phyloP scores from a whole-genome alignment of 1,140 invertebrate species.

The Cotesia vestalis region DNA sequence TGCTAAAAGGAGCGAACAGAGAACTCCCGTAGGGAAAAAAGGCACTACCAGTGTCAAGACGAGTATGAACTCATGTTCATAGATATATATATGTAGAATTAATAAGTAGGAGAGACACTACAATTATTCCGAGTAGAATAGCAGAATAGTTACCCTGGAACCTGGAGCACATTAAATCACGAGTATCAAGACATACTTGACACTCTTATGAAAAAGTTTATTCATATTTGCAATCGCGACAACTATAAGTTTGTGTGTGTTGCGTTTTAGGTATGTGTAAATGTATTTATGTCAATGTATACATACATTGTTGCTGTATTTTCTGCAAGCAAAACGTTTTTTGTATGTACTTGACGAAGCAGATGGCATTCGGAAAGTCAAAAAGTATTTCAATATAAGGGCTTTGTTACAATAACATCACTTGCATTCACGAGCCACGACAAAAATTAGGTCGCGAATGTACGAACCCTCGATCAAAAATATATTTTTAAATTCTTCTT shows the following conservation, averaged over 20 bases:
- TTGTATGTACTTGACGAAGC: constrained; percentile 34
- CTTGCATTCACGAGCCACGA: constrained; percentile 27
- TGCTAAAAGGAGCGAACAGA: constrained; percentile 33
- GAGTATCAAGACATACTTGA: constrained; percentile 27
- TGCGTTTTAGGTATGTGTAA: not conserved
- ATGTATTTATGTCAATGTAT: not conserved
- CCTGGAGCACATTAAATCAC: constrained; percentile 56
- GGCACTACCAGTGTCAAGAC: not conserved
- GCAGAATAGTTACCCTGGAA: constrained; percentile 34
- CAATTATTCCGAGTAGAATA: not conserved
- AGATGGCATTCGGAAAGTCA: constrained; percentile 56
- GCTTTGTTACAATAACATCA: constrained; percentile 53
- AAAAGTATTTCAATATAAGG: constrained; percentile 56
- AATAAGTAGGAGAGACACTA: not conserved
- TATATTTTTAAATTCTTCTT: constrained; percentile 1
- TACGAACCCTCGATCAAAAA: constrained; percentile 1
- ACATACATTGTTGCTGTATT: constrained; percentile 26
- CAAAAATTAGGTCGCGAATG: constrained; percentile 47
- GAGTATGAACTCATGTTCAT: too few species aligned
- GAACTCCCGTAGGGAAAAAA: constrained; percentile 45
- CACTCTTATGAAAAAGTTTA: constrained; percentile 19
- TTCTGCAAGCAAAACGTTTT: constrained; percentile 24
- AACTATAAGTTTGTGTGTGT: constrained; percentile 9
- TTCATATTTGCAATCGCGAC: constrained; percentile 27
- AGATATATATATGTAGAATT: too few species aligned